These are phyloP conservation scores for Geotrypetes seraphini DNA, from an alignment of 2,797 vertebrate species.

Conservation along the genomic window DNA sequence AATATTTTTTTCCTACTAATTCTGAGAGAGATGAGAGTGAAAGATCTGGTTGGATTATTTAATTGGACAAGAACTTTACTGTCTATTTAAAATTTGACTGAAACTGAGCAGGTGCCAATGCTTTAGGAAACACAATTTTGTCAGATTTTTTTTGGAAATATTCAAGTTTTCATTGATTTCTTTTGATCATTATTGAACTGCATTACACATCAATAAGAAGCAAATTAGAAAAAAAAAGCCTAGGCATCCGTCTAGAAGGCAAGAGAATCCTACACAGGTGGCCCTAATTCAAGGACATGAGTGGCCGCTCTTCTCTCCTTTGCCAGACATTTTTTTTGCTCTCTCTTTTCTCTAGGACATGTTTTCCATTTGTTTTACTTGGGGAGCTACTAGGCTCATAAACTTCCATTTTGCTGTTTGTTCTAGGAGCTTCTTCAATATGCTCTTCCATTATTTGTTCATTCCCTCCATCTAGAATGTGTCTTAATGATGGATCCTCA, in stretches of 20 bases:
- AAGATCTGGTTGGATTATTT: too few relatives aligned
- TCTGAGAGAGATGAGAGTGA: too few relatives aligned
- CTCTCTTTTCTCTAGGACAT: slow-evolving; percentile 49
- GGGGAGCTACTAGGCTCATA: slow-evolving; percentile 36
- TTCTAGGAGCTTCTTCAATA: slow-evolving; percentile 57
- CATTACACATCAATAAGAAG: slow-evolving; percentile 33
- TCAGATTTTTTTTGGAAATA: slow-evolving; percentile 20
- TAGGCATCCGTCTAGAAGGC: slow-evolving; percentile 14
- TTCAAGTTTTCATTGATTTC: too few relatives aligned
- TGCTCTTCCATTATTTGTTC: slow-evolving; percentile 38
- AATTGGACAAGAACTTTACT: too few relatives aligned
- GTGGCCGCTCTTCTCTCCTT: slow-evolving; percentile 71
- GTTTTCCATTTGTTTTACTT: slow-evolving; percentile 39
- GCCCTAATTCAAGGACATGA: slow-evolving; percentile 61
- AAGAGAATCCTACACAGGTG: slow-evolving; percentile 6
- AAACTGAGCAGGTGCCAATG: too few relatives aligned
- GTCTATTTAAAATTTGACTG: too few relatives aligned
- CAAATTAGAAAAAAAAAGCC: slow-evolving; percentile 7
- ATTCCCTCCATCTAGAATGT: slow-evolving; percentile 69
- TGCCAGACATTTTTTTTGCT: slow-evolving; percentile 76
- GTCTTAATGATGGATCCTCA: slow-evolving; percentile 74
- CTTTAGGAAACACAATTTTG: neutral
- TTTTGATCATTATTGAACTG: too few relatives aligned
- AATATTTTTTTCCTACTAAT: too few relatives aligned
- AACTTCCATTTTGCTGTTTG: slow-evolving; percentile 26